Percentiles rank a stretch among this genome's conserved stretches.
phyloP scores from a whole-genome alignment of 2,888 invertebrate species.

The Aleiodes testaceus region DNA sequence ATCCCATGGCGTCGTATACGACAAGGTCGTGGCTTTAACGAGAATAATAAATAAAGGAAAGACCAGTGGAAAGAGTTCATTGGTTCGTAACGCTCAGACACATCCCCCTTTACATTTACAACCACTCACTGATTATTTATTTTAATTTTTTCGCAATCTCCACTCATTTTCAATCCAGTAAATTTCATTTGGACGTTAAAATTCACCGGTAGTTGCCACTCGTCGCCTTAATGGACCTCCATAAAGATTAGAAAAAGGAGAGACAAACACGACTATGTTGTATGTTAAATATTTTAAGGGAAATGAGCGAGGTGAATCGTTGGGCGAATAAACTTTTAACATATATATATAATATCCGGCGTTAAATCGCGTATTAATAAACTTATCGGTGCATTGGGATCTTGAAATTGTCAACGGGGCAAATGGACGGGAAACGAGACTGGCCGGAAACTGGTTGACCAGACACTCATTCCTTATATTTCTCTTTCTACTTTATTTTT shows the following conservation, averaged over 20 bases:
- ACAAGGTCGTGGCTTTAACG: conserved; percentile 41
- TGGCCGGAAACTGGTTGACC: conserved; percentile 54
- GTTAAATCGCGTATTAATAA: conserved; percentile 58
- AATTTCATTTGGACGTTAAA: conserved; percentile 27
- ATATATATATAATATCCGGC: conserved; percentile 49
- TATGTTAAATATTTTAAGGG: not conserved
- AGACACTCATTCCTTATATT: conserved; percentile 16
- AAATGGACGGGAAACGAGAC: conserved; percentile 50
- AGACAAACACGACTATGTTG: conserved; percentile 24
- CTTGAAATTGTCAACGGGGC: conserved; percentile 58
- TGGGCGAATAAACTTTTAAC: not conserved
- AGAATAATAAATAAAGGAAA: conserved; percentile 39
- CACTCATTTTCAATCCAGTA: conserved; percentile 22
- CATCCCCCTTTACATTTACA: conserved; percentile 25
- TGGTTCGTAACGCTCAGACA: conserved; percentile 28
- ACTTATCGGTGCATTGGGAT: conserved; percentile 57
- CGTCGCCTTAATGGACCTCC: conserved; percentile 64
- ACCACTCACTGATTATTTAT: conserved; percentile 5
- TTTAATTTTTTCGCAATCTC: not conserved
- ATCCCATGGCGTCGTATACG: conserved; percentile 26
- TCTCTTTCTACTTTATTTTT: conserved; percentile 30
- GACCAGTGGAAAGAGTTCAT: conserved; percentile 34
- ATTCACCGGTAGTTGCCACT: conserved; percentile 51
- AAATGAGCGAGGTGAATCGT: conserved; percentile 2
- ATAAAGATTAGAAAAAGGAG: conserved; percentile 61